Evolutionary conservation across 2,113 vertebrate species (phyloP), one percentile per base, ranked within the genome.

Genomic region (Rhinopomastus cyanomelas): DNA sequence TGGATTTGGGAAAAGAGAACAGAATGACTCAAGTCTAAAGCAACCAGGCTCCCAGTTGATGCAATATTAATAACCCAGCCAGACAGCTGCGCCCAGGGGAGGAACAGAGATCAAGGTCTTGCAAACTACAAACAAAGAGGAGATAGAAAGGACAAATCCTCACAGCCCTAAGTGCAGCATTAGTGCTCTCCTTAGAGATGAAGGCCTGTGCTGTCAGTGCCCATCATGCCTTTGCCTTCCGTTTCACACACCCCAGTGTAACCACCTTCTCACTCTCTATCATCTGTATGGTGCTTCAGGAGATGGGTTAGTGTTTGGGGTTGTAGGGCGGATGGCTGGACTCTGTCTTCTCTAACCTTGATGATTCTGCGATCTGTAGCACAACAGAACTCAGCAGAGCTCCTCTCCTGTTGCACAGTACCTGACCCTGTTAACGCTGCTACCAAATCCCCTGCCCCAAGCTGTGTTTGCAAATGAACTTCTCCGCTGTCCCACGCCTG

Each of bases 1-100:
- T 16, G 2, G 44, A 51, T 94, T 64, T 84, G 92, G 64, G 83
- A 95, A 92, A 92, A 74, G 66, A 92, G 92, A 82, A 94, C 92
- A 72, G 62, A 76, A 36, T 88, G 79, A 89, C 71, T 89, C 66
- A 34, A 79, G 57, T 22, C 86, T 96, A 93, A 91, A 95, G 27
- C 76, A 96, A 97, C 94, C 84, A 79, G 85, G 92, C 49, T 86
- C 80, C 59, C 91, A 76, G 88, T 89, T 97, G 95, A 95, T 94
- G 94, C 93, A 97, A 95, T 87, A 94, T 97, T 97, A 96, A 96
- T 94, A 96, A 97, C 66, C 94, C 92, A 96, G 95, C 96, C 94
- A 94, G 92, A 87, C 37, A 87, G 89, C 90, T 84, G 87, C 93
- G 76, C 25, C n/a, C 81, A 78, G 91, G 96, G 96, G 96, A 95